Evolutionary conservation across 2,113 vertebrate species (phyloP).

Genomic region (Otus sunia): DNA sequence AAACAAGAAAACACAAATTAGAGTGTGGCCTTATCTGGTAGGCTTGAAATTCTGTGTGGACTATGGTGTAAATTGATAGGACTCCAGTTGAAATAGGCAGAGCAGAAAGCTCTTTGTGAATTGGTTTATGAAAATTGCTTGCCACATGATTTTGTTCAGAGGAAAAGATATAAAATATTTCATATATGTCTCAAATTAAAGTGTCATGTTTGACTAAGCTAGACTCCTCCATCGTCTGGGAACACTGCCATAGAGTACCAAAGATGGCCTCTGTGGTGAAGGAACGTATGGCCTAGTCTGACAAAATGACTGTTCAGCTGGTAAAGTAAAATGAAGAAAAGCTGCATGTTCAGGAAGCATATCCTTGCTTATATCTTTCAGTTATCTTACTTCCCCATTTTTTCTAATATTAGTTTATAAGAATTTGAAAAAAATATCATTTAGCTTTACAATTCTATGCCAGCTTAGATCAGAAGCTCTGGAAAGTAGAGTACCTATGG

Average conservation of each 20-base stretch:
- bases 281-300: rapidly evolving
- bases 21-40: background rate
- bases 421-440: background rate
- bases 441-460: background rate
- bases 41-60: background rate
- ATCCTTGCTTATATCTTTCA: background rate
- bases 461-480: background rate
- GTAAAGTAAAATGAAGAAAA: background rate
- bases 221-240: background rate
- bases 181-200: background rate
- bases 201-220: background rate
- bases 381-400: background rate
- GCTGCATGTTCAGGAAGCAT: background rate
- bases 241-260: background rate
- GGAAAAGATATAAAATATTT: background rate
- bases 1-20: background rate
- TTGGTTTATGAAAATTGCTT: background rate
- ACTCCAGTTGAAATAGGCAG: background rate
- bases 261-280: background rate
- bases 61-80: background rate
- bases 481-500: background rate
- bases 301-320: background rate
- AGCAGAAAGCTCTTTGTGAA: background rate
- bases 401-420: background rate
- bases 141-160: background rate